These are phyloP conservation scores for Acrobasis suavella DNA, from an alignment of 2,888 invertebrate genomes.

Conservation along the genomic window DNA sequence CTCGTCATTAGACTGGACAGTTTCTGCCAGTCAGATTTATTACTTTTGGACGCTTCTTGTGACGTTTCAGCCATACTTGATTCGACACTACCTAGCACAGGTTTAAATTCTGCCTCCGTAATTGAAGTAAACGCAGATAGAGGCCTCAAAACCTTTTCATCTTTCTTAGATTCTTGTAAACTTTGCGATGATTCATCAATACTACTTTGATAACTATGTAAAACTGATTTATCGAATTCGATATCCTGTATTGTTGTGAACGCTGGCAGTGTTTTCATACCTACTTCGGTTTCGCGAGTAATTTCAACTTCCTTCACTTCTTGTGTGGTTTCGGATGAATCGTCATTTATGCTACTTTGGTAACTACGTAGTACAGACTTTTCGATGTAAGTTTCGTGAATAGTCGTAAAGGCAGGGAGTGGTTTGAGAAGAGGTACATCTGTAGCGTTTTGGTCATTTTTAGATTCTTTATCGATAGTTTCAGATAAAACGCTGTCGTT, in stretches of 20 bases:
- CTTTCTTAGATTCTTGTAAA: slow-evolving; percentile 35
- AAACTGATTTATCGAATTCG: slow-evolving; percentile 59
- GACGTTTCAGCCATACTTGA: slow-evolving; percentile 52
- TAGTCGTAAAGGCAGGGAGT: slow-evolving; percentile 55
- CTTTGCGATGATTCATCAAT: slow-evolving; percentile 45
- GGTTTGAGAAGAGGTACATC: slow-evolving; percentile 43
- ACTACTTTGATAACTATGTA: slow-evolving; percentile 56
- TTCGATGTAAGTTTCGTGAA: slow-evolving; percentile 55
- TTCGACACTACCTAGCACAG: slow-evolving; percentile 55
- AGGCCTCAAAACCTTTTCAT: slow-evolving; percentile 39
- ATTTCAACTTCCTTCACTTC: slow-evolving; percentile 38
- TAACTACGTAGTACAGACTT: slow-evolving; percentile 67
- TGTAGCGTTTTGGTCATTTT: slow-evolving; percentile 41
- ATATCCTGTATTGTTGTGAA: slow-evolving; percentile 58
- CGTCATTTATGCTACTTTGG: slow-evolving; percentile 56
- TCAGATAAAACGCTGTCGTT: slow-evolving; percentile 53
- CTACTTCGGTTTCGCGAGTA: slow-evolving; percentile 33
- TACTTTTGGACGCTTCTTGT: slow-evolving; percentile 34
- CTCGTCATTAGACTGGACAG: slow-evolving; percentile 67
- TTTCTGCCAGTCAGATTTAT: slow-evolving; percentile 39
- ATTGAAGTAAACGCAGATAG: slow-evolving; percentile 44
- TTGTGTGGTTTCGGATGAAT: slow-evolving; percentile 40
- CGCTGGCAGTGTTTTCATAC: slow-evolving; percentile 48
- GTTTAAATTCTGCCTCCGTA: slow-evolving; percentile 57
- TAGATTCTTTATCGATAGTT: slow-evolving; percentile 42